A percentile compares a stretch with the other conserved stretches of the same genome.
Conservation (phyloP, 1,140 invertebrate genomes). For the Nasonia giraulti region DNA sequence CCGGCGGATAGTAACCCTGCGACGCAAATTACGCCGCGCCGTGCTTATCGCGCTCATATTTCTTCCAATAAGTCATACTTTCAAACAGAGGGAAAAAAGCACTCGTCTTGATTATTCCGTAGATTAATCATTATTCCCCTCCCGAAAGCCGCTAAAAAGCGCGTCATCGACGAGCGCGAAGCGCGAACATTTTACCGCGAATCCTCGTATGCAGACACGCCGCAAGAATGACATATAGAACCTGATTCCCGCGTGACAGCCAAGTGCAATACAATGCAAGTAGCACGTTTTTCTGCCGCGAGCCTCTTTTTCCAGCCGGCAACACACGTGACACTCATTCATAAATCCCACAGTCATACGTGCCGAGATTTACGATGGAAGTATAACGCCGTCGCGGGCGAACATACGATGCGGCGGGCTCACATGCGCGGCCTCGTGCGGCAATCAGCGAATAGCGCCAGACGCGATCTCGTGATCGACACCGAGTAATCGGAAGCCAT, state of each 20-base stretch:
- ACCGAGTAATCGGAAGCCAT: constrained; percentile 27
- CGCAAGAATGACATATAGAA: constrained; percentile 8
- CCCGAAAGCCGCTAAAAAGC: constrained; percentile 11
- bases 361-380: constrained; percentile 29
- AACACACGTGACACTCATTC: constrained; percentile 41
- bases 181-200: constrained; percentile 39
- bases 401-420: background rate
- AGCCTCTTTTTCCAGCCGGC: background rate
- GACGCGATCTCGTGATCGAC: background rate
- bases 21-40: constrained; percentile 60
- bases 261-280: background rate
- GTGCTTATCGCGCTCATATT: no score
- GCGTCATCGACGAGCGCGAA: background rate
- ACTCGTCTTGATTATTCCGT: background rate
- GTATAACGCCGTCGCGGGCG: background rate
- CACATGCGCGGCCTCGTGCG: background rate
- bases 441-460: background rate
- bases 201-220: background rate
- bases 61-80: no score
- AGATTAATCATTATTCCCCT: constrained; percentile 12
- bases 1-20: constrained; percentile 65
- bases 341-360: constrained; percentile 18
- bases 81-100: no score
- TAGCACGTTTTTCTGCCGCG: constrained; percentile 7
- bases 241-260: background rate